A percentile compares a stretch with the other conserved stretches of the same genome.
Conservation (phyloP, 2,888 invertebrate species). For the Platynereis dumerilii region DNA sequence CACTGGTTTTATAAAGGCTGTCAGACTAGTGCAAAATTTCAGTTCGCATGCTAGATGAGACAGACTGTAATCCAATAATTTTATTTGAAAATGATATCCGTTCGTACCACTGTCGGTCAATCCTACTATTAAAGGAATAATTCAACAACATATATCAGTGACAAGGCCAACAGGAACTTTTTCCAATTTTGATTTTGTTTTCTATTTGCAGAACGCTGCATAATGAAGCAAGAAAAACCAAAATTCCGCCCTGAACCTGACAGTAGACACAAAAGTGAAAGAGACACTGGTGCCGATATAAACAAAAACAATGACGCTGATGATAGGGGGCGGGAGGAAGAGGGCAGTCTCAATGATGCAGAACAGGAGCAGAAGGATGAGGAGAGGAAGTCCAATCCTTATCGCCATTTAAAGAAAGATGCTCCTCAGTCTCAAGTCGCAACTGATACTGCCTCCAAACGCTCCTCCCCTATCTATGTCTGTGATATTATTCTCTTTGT, state of each 20-base stretch:
- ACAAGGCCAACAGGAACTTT: too few relatives aligned
- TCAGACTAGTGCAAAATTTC: too few relatives aligned
- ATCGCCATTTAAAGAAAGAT: constrained; percentile 7
- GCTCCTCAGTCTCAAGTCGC: constrained; percentile 1
- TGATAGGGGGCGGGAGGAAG: not conserved
- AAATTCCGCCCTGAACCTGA: constrained; percentile 20
- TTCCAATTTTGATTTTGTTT: too few relatives aligned
- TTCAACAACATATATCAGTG: too few relatives aligned
- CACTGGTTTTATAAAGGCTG: too few relatives aligned
- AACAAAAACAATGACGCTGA: too few relatives aligned
- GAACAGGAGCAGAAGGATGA: not conserved
- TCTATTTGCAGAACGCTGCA: constrained; percentile 16
- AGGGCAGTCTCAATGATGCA: not conserved
- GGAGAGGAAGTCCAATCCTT: not conserved
- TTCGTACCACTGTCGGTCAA: too few relatives aligned
- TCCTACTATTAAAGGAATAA: too few relatives aligned
- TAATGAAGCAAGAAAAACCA: constrained; percentile 10
- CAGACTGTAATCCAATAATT: too few relatives aligned
- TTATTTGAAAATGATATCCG: too few relatives aligned
- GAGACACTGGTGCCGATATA: constrained; percentile 16
- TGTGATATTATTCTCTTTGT: constrained; percentile 5
- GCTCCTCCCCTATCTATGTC: not conserved
- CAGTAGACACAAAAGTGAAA: constrained; percentile 24
- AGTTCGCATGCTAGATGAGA: too few relatives aligned
- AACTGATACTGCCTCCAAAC: not conserved